Conservation (phyloP, 2,113 vertebrate genomes). For the Lichenostomus cassidix region DNA sequence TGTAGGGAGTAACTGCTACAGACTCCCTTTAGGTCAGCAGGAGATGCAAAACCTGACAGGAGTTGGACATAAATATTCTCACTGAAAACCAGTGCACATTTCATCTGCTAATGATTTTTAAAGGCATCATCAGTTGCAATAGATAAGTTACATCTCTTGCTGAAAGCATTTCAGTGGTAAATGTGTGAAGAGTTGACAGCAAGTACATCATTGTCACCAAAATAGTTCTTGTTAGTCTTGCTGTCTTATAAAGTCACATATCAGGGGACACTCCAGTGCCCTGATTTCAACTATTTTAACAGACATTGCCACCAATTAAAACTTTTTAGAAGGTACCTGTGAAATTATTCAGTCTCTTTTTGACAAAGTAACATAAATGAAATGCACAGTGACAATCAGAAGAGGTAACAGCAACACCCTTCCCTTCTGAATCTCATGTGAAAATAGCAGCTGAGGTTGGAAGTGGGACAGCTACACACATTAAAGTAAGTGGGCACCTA, state of each 20-base stretch:
- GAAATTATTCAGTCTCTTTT: background rate
- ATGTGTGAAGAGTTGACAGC: background rate
- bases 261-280: background rate
- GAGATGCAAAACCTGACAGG: background rate
- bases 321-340: background rate
- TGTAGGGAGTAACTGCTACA: background rate
- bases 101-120: background rate
- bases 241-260: background rate
- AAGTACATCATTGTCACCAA: background rate
- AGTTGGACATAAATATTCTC: background rate
- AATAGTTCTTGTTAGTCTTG: background rate
- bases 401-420: background rate
- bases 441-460: background rate
- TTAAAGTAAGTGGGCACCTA: background rate
- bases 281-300: slow-evolving; percentile 20
- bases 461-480: background rate
- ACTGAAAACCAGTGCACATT: background rate
- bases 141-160: background rate
- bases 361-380: background rate
- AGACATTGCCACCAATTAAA: slow-evolving; percentile 10
- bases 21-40: background rate
- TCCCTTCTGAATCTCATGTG: background rate
- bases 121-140: background rate
- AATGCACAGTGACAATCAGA: background rate
- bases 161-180: background rate